Evolutionary conservation across 2,888 invertebrate species (phyloP), one percentile per base, ranked within the genome.

Genomic region (Tenthredo notha): DNA sequence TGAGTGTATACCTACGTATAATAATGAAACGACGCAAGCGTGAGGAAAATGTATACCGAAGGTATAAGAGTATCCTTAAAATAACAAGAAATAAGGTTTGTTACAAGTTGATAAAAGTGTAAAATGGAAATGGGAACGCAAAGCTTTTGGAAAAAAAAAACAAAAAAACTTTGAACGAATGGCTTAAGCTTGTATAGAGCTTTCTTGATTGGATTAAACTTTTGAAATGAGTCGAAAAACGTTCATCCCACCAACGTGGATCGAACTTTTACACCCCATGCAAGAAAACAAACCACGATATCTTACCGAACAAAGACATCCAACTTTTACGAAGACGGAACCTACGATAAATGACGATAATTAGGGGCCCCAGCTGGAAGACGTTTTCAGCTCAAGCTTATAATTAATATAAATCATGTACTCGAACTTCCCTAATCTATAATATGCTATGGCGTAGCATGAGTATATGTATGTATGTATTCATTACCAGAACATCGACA

Each of bases 1-100:
- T 47, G 61, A 61, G 4, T 25, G 10, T 61, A 61, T 10, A 61
- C 33, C 33, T 33, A 33, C 7, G 21, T 61, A n/a, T 54, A n/a
- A 61, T 70, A 70, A 40, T 37, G 33, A 70, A 70, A 70, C 70
- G 37, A 33, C n/a, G 70, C 9, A 37, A 70, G 29, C 70, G 70
- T 70, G 70, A 70, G 70, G 9, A 40, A 37, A 33, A 70, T 70
- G 18, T 15, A 40, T 40, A 70, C n/a, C 15, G 12, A 7, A n/a
- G 33, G 37, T n/a, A 33, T 37, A 29, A 70, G 12, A 70, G 9
- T 70, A 0, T 37, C 25, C 70, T 40, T 40, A 40, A 70, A n/a
- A 70, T n/a, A 9, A 40, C n/a, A 2, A n/a, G n/a, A 54, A n/a
- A 47, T 47, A 37, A 70, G 37, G 25, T 61, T 61, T 12, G 61